These are phyloP conservation scores for Ophiothrix spiculata DNA, from an alignment of 35 echinoderm and acorn worm species.

Conservation along the genomic window DNA sequence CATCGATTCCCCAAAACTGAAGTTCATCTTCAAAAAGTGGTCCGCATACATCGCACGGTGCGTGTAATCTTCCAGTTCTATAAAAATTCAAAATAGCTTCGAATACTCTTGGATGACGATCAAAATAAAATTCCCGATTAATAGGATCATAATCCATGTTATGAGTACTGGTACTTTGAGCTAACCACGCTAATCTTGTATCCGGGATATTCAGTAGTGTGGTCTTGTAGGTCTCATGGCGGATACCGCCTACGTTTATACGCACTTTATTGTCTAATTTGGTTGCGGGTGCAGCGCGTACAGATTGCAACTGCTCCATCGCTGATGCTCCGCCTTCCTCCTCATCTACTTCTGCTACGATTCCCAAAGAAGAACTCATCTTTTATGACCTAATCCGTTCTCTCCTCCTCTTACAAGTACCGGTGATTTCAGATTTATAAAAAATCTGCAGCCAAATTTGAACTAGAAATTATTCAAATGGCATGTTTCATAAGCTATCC, in stretches of 20 bases:
- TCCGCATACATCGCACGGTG: constrained; percentile 81
- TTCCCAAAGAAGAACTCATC: constrained; percentile 41
- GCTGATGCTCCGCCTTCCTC: constrained; percentile 29
- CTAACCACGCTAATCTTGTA: constrained; percentile 87
- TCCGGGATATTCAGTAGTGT: constrained; percentile 89
- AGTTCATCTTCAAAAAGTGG: constrained; percentile 89
- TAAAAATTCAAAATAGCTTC: constrained; percentile 91
- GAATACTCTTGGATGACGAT: constrained; percentile 87
- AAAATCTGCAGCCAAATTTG: too few species aligned
- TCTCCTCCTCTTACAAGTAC: too few species aligned
- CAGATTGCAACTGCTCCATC: constrained; percentile 16
- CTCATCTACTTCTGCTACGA: constrained; percentile 46
- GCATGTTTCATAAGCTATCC: too few species aligned
- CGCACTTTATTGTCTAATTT: constrained; percentile 68
- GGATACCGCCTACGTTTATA: constrained; percentile 87
- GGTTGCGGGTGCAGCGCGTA: constrained; percentile 34
- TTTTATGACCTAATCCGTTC: too few species aligned
- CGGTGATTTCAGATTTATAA: too few species aligned
- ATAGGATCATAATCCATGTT: constrained; percentile 88
- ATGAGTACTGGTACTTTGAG: constrained; percentile 45
- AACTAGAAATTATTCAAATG: too few species aligned
- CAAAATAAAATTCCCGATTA: constrained; percentile 81
- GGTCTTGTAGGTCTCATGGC: constrained; percentile 94
- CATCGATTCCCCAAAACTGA: constrained; percentile 96
- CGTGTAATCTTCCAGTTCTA: constrained; percentile 83